Percentiles rank a stretch among this genome's conserved stretches.
phyloP scores from a whole-genome alignment of 53 echinoderm and acorn worm genomes.

The Pentamera pediparva region DNA sequence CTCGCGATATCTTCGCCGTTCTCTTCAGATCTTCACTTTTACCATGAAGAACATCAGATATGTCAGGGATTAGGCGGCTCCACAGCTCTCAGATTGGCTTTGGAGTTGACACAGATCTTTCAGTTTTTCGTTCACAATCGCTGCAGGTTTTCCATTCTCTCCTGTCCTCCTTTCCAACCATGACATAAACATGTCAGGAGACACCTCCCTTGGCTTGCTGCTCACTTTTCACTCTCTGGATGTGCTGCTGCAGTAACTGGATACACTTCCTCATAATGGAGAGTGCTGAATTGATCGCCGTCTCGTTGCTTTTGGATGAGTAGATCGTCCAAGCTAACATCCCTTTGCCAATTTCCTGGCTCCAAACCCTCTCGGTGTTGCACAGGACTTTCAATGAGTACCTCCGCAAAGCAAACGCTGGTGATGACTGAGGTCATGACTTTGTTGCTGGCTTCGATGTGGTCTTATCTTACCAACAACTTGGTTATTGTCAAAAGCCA shows the following conservation, averaged over 20 bases:
- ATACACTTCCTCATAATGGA: not conserved
- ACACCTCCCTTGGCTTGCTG: too few species aligned
- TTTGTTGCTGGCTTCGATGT: not conserved
- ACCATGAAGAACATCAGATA: not conserved
- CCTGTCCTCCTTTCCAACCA: not conserved
- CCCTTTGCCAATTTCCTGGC: too few species aligned
- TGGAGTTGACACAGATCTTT: not conserved
- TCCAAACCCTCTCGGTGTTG: not conserved
- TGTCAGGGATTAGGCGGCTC: not conserved
- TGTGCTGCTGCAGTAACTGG: not conserved
- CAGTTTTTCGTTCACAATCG: not conserved
- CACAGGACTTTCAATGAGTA: not conserved
- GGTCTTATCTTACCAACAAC: too few species aligned
- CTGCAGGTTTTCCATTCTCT: not conserved
- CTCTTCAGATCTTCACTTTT: not conserved
- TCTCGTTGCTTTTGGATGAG: not conserved
- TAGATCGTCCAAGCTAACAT: not conserved
- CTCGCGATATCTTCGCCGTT: too few species aligned
- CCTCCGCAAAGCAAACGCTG: not conserved
- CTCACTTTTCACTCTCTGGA: too few species aligned
- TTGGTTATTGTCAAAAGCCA: too few species aligned
- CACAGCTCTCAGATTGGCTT: not conserved
- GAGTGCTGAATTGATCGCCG: not conserved
- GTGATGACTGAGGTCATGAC: not conserved
- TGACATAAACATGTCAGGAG: too few species aligned